phyloP scores from a whole-genome alignment of 2,888 invertebrate species.

The Nephrotoma guestfalica region DNA sequence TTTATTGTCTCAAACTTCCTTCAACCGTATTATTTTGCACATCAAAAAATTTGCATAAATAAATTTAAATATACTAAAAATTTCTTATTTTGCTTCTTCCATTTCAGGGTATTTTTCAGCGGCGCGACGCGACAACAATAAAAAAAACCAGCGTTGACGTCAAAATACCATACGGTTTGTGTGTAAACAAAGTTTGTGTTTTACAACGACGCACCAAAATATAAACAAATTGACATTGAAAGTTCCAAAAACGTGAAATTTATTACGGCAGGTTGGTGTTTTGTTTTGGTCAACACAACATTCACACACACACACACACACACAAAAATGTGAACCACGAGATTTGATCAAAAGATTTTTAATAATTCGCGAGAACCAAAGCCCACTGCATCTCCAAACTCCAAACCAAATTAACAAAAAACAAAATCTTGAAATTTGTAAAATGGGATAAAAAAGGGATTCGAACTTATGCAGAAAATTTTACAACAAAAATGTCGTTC shows the following conservation, averaged over 20 bases:
- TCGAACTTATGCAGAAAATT: neutral
- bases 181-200: neutral
- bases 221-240: neutral
- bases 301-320: neutral
- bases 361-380: neutral
- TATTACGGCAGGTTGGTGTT: neutral
- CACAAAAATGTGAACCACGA: neutral
- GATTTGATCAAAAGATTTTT: neutral
- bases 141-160: neutral
- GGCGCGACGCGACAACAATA: neutral
- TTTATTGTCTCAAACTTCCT: neutral
- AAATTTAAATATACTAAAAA: neutral
- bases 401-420: neutral
- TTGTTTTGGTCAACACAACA: neutral
- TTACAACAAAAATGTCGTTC: neutral
- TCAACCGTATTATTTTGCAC: neutral
- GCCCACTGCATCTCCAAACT: neutral
- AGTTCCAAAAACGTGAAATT: neutral
- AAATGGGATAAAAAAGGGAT: neutral
- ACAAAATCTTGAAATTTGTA: neutral
- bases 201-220: neutral
- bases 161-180: neutral
- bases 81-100: neutral
- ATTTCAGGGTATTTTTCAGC: neutral
- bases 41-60: neutral